These are phyloP conservation scores for Acyrthosiphon pisum DNA, from an alignment of 1,140 invertebrate species.

Conservation along the genomic window DNA sequence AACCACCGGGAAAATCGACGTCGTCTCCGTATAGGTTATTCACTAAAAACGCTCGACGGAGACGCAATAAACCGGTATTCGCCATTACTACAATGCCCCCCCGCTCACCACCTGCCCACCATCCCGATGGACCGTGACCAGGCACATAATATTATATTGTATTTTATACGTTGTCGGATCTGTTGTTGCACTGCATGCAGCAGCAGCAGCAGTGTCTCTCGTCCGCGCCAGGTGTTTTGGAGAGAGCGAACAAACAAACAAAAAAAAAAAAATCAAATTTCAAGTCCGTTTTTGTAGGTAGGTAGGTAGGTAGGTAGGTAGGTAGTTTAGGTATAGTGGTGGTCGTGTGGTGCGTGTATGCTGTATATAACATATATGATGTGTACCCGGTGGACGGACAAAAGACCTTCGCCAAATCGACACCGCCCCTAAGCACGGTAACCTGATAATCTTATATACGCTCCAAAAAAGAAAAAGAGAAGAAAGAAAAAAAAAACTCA, in stretches of 20 bases:
- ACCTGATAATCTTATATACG: slow-evolving; percentile 39
- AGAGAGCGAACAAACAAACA: neutral
- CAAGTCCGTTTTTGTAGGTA: neutral
- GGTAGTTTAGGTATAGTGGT: neutral
- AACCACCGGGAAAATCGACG: neutral
- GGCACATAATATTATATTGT: neutral
- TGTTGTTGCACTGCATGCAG: slow-evolving; percentile 1
- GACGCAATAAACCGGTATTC: slow-evolving; percentile 52
- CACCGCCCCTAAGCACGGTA: neutral
- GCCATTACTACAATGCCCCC: slow-evolving; percentile 35
- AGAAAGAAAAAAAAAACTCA: neutral
- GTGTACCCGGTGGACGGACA: neutral
- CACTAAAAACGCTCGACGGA: neutral
- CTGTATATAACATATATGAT: neutral
- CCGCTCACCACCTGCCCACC: neutral
- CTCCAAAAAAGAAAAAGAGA: slow-evolving; percentile 39
- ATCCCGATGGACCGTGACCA: slow-evolving; percentile 39
- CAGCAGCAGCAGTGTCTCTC: neutral
- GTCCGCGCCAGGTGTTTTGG: slow-evolving; percentile 32
- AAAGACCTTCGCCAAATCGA: slow-evolving; percentile 53
- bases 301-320: neutral
- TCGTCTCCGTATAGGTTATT: neutral
- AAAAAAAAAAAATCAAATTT: slow-evolving; percentile 42
- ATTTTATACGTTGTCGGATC: neutral
- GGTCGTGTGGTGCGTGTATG: neutral